phyloP scores from a whole-genome alignment of 1,140 invertebrate species.

The Euglossa dilemma region DNA sequence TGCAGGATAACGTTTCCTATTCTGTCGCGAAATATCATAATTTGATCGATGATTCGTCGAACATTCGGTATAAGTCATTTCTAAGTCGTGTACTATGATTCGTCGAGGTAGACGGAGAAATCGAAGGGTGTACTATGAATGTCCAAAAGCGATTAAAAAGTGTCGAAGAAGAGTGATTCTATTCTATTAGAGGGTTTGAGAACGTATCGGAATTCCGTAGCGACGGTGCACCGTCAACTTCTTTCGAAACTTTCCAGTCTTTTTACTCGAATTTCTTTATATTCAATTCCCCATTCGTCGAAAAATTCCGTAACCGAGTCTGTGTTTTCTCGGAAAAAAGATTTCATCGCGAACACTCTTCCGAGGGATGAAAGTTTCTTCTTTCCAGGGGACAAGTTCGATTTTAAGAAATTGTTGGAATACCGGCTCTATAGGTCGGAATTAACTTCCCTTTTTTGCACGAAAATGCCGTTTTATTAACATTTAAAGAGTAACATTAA shows the following conservation, averaged over 20 bases:
- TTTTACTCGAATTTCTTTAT: no score
- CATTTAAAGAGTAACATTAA: neutral
- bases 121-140: neutral
- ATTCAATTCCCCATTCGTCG: no score
- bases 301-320: neutral
- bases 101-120: no score
- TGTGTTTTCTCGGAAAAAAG: rapidly evolving
- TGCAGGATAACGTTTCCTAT: no score
- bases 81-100: neutral
- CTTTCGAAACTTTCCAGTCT: neutral
- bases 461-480: neutral
- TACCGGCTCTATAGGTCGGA: no score
- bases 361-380: no score
- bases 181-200: no score
- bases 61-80: no score
- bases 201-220: neutral
- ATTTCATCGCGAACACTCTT: no score
- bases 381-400: no score
- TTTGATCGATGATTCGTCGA: no score
- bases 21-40: no score
- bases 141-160: neutral
- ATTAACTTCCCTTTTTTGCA: neutral
- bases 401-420: neutral
- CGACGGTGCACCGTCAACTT: neutral
- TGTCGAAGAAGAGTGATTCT: neutral